Conservation (phyloP, 1,140 invertebrate species). For the Eueides isabella region DNA sequence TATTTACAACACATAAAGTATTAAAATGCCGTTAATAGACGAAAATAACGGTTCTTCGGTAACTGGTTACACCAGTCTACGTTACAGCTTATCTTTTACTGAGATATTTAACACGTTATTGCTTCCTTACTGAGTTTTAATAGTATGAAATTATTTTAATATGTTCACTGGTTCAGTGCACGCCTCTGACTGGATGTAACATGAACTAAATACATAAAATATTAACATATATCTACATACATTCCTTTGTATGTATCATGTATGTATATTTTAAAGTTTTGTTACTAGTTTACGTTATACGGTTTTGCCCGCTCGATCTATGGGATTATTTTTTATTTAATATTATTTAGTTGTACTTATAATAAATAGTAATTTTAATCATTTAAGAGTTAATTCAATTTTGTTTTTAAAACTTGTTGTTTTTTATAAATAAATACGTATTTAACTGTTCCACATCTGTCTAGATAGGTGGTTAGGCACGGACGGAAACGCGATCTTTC, state of each 20-base stretch:
- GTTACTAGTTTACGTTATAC: no score
- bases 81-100: neutral
- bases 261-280: no score
- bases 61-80: neutral
- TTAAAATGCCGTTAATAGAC: conserved; percentile 11
- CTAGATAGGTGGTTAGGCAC: no score
- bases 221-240: neutral
- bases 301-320: no score
- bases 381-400: no score
- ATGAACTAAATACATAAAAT: neutral
- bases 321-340: no score
- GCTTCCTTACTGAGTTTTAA: neutral
- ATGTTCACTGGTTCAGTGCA: neutral
- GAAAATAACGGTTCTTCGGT: neutral
- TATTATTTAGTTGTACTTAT: no score
- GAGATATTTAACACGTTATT: neutral
- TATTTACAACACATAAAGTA: neutral
- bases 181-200: neutral
- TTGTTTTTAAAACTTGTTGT: no score
- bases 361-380: no score
- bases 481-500: no score
- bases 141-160: neutral
- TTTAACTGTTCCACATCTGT: no score
- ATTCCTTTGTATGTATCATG: neutral
- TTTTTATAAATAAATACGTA: no score